Conservation (phyloP, 2,797 vertebrate species). For the Paguma larvata region DNA sequence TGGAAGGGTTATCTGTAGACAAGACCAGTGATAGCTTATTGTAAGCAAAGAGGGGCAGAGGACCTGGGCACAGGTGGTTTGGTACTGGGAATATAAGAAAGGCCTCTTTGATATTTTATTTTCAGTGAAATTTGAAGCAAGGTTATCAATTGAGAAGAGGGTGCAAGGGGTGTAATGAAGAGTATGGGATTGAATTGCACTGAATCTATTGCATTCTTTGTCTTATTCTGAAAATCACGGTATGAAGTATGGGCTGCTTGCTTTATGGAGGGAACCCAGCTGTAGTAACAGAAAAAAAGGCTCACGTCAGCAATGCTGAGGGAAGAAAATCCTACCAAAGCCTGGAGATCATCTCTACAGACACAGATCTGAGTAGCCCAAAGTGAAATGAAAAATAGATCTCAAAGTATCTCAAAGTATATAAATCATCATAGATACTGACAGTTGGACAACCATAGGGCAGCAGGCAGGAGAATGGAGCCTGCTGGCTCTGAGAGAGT, state of each 20-base stretch:
- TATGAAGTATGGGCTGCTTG: background rate
- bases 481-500: background rate
- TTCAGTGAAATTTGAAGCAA: background rate
- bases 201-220: background rate
- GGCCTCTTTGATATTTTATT: background rate
- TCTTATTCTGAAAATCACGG: background rate
- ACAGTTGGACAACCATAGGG: background rate
- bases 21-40: background rate
- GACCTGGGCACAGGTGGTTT: background rate
- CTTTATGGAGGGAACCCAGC: background rate
- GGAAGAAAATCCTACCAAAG: constrained; percentile 42
- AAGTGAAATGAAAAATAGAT: constrained; percentile 20
- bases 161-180: background rate
- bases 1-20: background rate
- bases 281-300: background rate
- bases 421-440: background rate
- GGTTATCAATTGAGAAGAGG: background rate
- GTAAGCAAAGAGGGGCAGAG: background rate
- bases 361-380: background rate
- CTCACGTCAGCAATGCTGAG: background rate
- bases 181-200: background rate
- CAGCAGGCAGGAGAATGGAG: background rate
- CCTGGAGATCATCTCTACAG: background rate
- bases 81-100: background rate
- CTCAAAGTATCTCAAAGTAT: background rate